Conservation (phyloP, 2,797 vertebrate genomes). For the Sternotherus odoratus region DNA sequence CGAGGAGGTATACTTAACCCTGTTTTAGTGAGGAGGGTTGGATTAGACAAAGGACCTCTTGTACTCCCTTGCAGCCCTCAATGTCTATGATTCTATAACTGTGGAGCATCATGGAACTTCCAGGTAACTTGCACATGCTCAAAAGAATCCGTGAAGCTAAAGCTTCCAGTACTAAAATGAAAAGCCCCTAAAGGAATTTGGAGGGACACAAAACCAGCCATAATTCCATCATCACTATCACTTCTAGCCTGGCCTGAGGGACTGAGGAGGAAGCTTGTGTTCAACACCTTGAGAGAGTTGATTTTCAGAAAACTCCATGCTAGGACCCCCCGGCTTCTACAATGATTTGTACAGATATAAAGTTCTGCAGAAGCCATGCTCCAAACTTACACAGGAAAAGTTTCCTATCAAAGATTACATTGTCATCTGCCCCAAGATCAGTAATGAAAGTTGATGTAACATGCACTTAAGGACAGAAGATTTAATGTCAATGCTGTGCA, state of each 20-base stretch:
- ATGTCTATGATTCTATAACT: background rate
- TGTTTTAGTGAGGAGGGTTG: too few relatives aligned
- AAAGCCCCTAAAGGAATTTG: background rate
- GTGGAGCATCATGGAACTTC: accelerated
- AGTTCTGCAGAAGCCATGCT: constrained; percentile 28
- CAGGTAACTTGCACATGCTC: background rate
- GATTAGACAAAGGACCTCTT: too few relatives aligned
- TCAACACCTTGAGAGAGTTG: background rate
- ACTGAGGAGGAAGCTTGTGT: background rate
- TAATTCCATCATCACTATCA: background rate
- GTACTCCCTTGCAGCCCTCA: too few relatives aligned
- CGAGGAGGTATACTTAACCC: too few relatives aligned
- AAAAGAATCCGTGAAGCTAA: background rate
- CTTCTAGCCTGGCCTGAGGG: background rate
- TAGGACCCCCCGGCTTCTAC: background rate
- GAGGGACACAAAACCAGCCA: background rate
- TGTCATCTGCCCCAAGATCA: constrained; percentile 2
- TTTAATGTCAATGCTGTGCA: background rate
- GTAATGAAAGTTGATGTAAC: constrained; percentile 15
- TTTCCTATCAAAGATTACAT: background rate
- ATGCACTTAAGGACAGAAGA: background rate
- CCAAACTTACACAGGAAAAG: background rate
- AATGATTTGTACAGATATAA: constrained; percentile 3
- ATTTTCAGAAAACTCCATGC: background rate
- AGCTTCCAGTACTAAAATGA: background rate